Evolutionary conservation across 2,888 invertebrate species (phyloP), one percentile per base, ranked within the genome.

Genomic region (Andrena dorsata): DNA sequence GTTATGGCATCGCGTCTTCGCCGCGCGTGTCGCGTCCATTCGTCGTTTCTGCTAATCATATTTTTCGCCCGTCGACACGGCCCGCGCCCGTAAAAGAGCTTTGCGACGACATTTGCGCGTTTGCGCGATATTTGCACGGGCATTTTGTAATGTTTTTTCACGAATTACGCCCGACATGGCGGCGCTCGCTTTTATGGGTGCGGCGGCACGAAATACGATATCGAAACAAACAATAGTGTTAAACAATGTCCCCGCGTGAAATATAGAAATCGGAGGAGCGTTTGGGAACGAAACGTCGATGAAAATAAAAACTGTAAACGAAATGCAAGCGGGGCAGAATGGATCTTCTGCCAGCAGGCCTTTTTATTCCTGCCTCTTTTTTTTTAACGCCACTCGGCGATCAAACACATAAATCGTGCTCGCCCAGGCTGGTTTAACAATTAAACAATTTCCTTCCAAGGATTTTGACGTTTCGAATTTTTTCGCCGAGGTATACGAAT

Each of bases 61-160:
- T 82, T 82, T 82, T 41, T 66, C 60, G n/a, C 65, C 60, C 35
- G 65, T 28, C 64, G 81, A 73, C 74, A 47, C 69, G 47, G 13
- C 20, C 47, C 69, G 7, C 76, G 35, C 23, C 23, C 78, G 74
- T 70, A 78, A 83, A 83, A 83, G 63, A 74, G 74, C 61, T 64
- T 69, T 47, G 28, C 69, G 28, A 32, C 63, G 74, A 83, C 74
- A 60, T 83, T 83, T 74, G 51, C 64, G 20, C 71, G 69, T 56
- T 26, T 4, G 41, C 56, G 23, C 56, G 56, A 83, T 78, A 60
- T 83, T 83, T 74, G 60, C 68, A 23, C 71, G 65, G 23, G 32
- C 51, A 70, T 71, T 83, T 75, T 83, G 84, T 83, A 83, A 83
- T 83, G 65, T 83, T 83, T 83, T 81, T 56, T 82, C 71, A 20